Percentiles rank a stretch among this genome's conserved stretches.
phyloP scores from a whole-genome alignment of 1,140 invertebrate species.

The Trachymyrmex cornetzi region DNA sequence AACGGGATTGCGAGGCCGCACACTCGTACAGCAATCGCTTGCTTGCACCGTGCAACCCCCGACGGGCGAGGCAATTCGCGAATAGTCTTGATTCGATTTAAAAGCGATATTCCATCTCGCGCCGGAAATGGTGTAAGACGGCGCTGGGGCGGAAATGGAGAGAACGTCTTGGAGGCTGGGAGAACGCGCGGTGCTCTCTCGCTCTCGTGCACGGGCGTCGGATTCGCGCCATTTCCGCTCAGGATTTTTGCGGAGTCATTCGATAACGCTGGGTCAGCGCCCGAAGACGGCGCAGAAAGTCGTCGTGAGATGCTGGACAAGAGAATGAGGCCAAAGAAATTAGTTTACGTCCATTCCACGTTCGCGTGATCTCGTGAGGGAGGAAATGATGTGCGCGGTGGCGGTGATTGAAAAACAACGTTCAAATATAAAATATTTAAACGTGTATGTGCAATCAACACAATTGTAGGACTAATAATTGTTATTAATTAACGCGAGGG shows the following conservation, averaged over 20 bases:
- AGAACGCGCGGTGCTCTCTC: slow-evolving; percentile 27
- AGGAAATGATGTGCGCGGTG: neutral
- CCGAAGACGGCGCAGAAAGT: neutral
- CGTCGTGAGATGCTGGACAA: slow-evolving; percentile 26
- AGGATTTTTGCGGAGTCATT: slow-evolving; percentile 74
- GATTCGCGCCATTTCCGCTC: slow-evolving; percentile 76
- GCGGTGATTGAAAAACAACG: neutral
- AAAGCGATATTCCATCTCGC: slow-evolving; percentile 86
- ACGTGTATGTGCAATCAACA: neutral
- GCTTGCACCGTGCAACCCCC: slow-evolving; percentile 14
- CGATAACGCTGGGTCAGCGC: slow-evolving; percentile 67
- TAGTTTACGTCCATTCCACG: slow-evolving; percentile 23
- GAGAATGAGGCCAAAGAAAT: slow-evolving; percentile 33
- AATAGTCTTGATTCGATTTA: slow-evolving; percentile 87
- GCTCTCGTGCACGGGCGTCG: slow-evolving; percentile 53
- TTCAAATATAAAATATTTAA: neutral
- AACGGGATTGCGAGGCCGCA: slow-evolving; percentile 39
- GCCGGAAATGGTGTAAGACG: slow-evolving; percentile 86
- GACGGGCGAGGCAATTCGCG: slow-evolving; percentile 80
- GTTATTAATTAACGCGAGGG: neutral
- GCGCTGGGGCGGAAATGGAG: slow-evolving; percentile 84
- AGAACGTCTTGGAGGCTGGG: slow-evolving; percentile 83
- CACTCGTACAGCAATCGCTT: slow-evolving; percentile 41
- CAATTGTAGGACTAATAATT: neutral
- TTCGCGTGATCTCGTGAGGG: neutral